phyloP scores from a whole-genome alignment of 2,797 vertebrate species.

The Clamator glandarius region DNA sequence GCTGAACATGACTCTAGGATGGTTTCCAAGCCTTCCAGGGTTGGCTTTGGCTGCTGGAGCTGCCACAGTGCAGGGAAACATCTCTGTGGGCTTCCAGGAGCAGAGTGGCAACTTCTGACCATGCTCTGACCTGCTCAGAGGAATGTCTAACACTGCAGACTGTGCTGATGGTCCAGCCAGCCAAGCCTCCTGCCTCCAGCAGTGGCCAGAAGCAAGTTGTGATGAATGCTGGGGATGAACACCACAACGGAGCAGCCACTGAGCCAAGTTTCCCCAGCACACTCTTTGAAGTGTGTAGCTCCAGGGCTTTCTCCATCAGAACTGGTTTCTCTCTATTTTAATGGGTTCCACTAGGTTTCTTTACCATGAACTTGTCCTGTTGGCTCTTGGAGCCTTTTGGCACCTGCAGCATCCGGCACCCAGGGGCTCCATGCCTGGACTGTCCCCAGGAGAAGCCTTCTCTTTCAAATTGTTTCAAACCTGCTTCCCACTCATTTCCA shows the following conservation, averaged over 20 bases:
- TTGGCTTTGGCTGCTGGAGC: not conserved
- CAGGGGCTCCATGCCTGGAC: not conserved
- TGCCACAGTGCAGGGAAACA: not conserved
- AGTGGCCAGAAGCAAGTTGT: not conserved
- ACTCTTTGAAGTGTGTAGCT: not conserved
- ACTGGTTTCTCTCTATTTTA: not conserved
- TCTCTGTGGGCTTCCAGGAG: not conserved
- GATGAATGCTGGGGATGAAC: not conserved
- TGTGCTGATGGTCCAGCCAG: not conserved
- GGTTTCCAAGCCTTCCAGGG: not conserved
- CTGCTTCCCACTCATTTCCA: not conserved
- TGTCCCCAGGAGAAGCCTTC: not conserved
- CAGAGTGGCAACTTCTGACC: accelerated
- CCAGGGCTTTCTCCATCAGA: not conserved
- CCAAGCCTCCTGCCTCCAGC: not conserved
- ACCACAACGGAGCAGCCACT: not conserved
- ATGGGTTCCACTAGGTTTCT: not conserved
- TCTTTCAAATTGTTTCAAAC: not conserved
- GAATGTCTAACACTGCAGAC: not conserved
- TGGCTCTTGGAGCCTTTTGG: not conserved
- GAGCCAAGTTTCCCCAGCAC: not conserved
- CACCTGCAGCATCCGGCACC: not conserved
- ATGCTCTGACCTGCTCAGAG: not conserved
- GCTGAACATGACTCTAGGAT: not conserved
- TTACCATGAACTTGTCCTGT: not conserved